Base-by-base conservation (phyloP, 2,888 invertebrate species). In the Hedychridium roseum region DNA sequence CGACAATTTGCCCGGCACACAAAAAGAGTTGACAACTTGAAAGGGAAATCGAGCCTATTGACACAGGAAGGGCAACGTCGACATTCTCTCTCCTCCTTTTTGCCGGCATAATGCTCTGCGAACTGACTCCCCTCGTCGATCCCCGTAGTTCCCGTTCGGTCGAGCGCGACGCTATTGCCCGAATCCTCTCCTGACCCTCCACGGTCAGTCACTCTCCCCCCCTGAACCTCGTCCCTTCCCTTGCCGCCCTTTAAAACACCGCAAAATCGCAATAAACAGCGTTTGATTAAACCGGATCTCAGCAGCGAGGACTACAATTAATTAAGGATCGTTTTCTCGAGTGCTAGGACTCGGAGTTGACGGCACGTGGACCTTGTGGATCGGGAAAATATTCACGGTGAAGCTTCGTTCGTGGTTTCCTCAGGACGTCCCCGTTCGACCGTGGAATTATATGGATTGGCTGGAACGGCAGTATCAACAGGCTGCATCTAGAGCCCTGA, bases 11-110 rank as follows among this genome's bases (percentile, higher is more conserved):
- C 72, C 73, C 60, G 65, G 69, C 68, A 77, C 66, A 78, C 76
- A 78, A 76, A 78, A 78, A 78, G 77, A 77, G 76, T 77, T 78
- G 78, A 75, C 75, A 76, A 76, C 75, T 76, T 78, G 76, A 78
- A 78, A 78, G 78, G 78, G 78, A 78, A 78, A 78, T 78, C 71
- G 78, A 78, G 78, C 76, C 76, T 78, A 78, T 78, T 78, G 78
- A 78, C 78, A 76, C 67, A 74, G 60, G 64, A 61, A 58, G 60
- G 60, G 63, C 64, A 59, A 12, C 38, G 7, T 9, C 28, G 17
- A 12, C 42, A 27, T n/a, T 14, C 17, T 15, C 32, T 21, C 43
- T 50, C 43, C 41, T 43, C 50, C 42, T 53, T 47, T 45, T 30
- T 17, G 39, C 51, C 56, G 38, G 54, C 54, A 64, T 64, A 64